Evolutionary conservation across 2,888 invertebrate genomes (phyloP).

Genomic region (Acleris laterana): DNA sequence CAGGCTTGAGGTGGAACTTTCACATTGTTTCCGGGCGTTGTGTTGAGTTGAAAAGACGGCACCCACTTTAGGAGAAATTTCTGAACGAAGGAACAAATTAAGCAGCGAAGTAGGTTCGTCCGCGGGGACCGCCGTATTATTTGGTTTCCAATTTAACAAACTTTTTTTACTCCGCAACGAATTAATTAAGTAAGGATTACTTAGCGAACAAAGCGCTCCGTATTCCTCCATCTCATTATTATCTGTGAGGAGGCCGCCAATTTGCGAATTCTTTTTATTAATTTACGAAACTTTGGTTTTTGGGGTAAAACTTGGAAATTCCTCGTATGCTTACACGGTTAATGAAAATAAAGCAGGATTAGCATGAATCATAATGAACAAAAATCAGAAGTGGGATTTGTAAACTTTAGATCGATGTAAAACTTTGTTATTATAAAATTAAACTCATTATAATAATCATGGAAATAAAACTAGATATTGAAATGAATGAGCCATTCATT

Average conservation of each 20-base stretch:
- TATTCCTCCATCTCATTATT: slow-evolving; percentile 58
- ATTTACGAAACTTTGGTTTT: slow-evolving; percentile 42
- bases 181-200: slow-evolving; percentile 70
- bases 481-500: too few species aligned
- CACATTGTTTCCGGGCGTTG: slow-evolving; percentile 51
- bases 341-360: too few species aligned
- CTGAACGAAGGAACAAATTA: slow-evolving; percentile 67
- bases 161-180: slow-evolving; percentile 61
- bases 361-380: background rate
- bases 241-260: slow-evolving; percentile 30
- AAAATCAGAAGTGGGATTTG: slow-evolving; percentile 1
- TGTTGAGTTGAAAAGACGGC: slow-evolving; percentile 61
- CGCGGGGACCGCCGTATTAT: slow-evolving; percentile 55
- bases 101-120: slow-evolving; percentile 55
- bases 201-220: slow-evolving; percentile 55
- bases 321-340: too few species aligned
- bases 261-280: slow-evolving; percentile 42
- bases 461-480: too few species aligned
- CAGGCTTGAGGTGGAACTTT: slow-evolving; percentile 44
- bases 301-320: background rate
- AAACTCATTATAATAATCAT: too few species aligned
- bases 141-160: slow-evolving; percentile 59
- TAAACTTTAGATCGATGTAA: background rate
- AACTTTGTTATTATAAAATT: background rate
- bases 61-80: slow-evolving; percentile 54